Evolutionary conservation across 1,140 invertebrate species (phyloP).

Genomic region (Zaprionus ornatus): DNA sequence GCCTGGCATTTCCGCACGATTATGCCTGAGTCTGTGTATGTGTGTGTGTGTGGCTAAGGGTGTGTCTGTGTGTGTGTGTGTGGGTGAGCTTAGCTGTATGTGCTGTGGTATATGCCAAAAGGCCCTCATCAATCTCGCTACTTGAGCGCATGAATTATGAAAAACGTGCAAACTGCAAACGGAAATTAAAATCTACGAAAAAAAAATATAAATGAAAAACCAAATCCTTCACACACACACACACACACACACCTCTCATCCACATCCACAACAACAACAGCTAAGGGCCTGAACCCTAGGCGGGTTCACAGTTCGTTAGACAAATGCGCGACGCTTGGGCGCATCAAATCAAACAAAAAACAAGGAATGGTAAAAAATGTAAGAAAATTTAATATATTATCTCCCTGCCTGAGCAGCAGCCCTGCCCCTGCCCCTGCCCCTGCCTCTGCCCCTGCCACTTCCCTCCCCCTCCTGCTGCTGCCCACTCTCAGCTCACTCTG

Average conservation of each 20-base stretch:
- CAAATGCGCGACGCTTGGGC: slow-evolving; percentile 57
- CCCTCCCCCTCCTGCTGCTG: not conserved
- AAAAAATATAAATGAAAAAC: slow-evolving; percentile 35
- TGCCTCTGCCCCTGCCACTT: not conserved
- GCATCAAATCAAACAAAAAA: slow-evolving; percentile 65
- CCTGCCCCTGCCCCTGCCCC: not conserved
- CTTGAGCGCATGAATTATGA: slow-evolving; percentile 80
- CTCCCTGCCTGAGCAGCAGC: not conserved
- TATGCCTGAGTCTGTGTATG: slow-evolving; percentile 64
- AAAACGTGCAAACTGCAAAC: slow-evolving; percentile 81
- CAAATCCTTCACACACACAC: slow-evolving; percentile 38
- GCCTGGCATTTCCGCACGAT: slow-evolving; percentile 79
- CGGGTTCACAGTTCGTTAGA: slow-evolving; percentile 77
- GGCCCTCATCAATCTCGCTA: slow-evolving; percentile 77
- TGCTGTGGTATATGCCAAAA: slow-evolving; percentile 34
- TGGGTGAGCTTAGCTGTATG: slow-evolving; percentile 50
- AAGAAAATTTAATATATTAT: slow-evolving; percentile 77
- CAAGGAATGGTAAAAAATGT: slow-evolving; percentile 36
- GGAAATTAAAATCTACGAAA: slow-evolving; percentile 76
- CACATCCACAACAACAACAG: slow-evolving; percentile 18
- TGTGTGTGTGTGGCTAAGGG: slow-evolving; percentile 37
- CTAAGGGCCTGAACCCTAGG: slow-evolving; percentile 33
- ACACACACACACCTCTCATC: not conserved
- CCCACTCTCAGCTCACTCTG: not conserved
- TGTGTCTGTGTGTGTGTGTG: slow-evolving; percentile 33